Percentiles rank a stretch among this genome's conserved stretches.
These are phyloP conservation scores for Paramisgurnus dabryanus DNA, from an alignment of 2,113 vertebrate genomes.

Conservation along the genomic window DNA sequence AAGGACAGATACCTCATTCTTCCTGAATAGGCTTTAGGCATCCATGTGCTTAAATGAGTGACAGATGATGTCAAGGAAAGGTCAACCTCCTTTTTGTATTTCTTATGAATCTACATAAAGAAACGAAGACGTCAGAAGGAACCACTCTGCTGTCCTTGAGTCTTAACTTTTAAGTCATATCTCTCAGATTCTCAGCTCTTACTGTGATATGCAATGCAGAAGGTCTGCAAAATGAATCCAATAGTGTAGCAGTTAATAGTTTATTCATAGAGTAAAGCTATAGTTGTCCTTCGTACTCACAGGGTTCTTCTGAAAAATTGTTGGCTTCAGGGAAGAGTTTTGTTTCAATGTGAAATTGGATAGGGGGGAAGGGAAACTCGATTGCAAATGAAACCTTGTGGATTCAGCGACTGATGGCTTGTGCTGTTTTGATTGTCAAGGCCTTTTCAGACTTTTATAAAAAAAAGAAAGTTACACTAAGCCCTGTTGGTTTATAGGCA, in stretches of 20 bases:
- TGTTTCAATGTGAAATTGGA: background rate
- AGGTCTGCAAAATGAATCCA: background rate
- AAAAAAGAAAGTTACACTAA: background rate
- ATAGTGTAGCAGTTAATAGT: background rate
- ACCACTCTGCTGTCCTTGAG: background rate
- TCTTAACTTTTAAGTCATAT: conserved; percentile 4
- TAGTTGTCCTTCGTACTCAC: background rate
- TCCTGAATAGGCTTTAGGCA: background rate
- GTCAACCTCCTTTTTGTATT: background rate
- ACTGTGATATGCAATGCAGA: background rate
- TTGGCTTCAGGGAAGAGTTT: background rate
- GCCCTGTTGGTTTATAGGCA: background rate
- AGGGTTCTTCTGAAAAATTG: background rate
- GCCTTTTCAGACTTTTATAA: background rate
- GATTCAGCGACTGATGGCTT: background rate
- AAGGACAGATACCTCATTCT: conserved; percentile 4
- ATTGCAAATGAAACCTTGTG: background rate
- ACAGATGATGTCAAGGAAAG: conserved; percentile 20
- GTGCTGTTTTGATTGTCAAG: background rate
- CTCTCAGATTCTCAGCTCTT: background rate
- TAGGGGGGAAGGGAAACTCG: background rate
- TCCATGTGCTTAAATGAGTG: background rate
- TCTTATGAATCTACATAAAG: conserved; percentile 7
- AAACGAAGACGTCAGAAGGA: background rate
- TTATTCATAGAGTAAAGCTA: background rate